Conservation (phyloP, 2,888 invertebrate genomes). For the Drosophila mulleri region DNA sequence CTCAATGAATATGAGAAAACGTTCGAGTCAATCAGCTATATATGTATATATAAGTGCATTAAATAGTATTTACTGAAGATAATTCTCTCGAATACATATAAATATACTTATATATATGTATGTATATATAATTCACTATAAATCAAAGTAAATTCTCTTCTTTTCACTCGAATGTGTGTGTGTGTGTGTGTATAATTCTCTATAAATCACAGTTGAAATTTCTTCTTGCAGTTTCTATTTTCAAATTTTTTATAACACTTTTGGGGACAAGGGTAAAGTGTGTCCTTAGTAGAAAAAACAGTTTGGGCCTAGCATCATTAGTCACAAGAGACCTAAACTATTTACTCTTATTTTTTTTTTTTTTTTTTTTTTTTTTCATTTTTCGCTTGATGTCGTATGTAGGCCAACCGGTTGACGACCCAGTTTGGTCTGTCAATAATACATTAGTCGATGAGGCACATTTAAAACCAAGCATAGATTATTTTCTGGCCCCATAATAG, state of each 20-base stretch:
- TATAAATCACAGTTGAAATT: not conserved
- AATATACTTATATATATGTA: not conserved
- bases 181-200: no score
- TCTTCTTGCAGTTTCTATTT: not conserved
- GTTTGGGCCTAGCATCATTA: constrained; percentile 5
- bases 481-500: constrained; percentile 7
- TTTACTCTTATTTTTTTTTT: constrained; percentile 2
- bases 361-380: not conserved
- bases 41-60: not conserved
- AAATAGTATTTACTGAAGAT: not conserved
- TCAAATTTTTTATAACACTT: not conserved
- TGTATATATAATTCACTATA: not conserved
- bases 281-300: not conserved
- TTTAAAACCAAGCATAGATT: constrained; percentile 6
- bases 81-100: not conserved
- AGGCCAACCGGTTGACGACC: constrained; percentile 17
- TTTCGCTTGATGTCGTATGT: not conserved
- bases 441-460: not conserved
- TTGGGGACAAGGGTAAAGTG: not conserved
- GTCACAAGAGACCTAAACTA: constrained; percentile 7
- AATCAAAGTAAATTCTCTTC: not conserved
- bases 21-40: not conserved
- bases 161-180: no score
- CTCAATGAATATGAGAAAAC: not conserved
- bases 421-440: constrained; percentile 20